A percentile compares a stretch with the other conserved stretches of the same genome.
Evolutionary conservation across 2,888 invertebrate species (phyloP).

Genomic region (Campoplex capitator): DNA sequence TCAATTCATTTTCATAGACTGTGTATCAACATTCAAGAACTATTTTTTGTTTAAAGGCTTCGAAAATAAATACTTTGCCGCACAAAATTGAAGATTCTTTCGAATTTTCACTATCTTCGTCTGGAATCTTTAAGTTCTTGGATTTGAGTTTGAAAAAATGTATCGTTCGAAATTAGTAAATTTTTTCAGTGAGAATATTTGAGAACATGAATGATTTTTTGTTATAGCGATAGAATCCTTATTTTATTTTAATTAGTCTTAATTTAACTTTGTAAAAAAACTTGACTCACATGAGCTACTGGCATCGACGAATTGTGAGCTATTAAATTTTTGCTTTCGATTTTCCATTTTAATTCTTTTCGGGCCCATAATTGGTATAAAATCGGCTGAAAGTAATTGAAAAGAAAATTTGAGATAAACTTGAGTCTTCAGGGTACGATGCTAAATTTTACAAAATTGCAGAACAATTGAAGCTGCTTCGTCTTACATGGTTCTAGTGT

Average conservation of each 20-base stretch:
- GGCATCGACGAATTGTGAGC: constrained; percentile 52
- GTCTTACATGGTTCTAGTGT: neutral
- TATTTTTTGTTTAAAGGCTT: neutral
- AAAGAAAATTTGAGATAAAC: neutral
- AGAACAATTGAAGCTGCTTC: neutral
- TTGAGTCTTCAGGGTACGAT: neutral
- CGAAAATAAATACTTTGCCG: neutral
- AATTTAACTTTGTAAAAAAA: neutral
- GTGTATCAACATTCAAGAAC: neutral
- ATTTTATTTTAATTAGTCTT: no score
- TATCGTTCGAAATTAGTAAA: no score
- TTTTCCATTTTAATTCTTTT: constrained; percentile 70
- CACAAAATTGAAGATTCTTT: no score
- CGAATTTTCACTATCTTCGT: no score
- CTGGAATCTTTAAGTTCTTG: no score
- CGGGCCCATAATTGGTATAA: constrained; percentile 69
- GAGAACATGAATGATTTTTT: no score
- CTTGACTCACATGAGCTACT: constrained; percentile 59
- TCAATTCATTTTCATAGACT: neutral
- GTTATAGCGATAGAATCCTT: neutral
- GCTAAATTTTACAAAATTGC: neutral
- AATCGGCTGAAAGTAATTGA: constrained; percentile 68
- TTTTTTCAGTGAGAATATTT: no score
- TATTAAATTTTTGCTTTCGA: constrained; percentile 65
- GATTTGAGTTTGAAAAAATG: no score